phyloP scores from a whole-genome alignment of 2,113 vertebrate genomes.

The Paralichthys olivaceus region DNA sequence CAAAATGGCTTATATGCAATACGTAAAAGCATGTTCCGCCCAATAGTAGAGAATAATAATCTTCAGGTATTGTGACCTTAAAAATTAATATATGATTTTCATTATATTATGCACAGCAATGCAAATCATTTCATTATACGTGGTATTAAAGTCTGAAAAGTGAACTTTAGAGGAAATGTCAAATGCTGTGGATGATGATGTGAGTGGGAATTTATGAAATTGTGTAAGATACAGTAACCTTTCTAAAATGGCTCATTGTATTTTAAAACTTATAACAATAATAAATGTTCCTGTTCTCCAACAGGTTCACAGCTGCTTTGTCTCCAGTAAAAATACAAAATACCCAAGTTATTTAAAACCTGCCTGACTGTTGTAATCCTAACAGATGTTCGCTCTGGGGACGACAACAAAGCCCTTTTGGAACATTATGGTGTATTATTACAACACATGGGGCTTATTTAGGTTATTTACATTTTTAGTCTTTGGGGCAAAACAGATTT shows the following conservation, averaged over 20 bases:
- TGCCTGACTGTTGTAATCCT: neutral
- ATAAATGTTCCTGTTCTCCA: neutral
- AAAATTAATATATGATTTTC: neutral
- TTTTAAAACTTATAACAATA: neutral
- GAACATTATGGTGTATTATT: neutral
- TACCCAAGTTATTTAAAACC: neutral
- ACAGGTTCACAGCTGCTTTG: neutral
- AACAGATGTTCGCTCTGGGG: slow-evolving; percentile 5
- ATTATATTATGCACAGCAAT: neutral
- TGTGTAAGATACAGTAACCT: neutral
- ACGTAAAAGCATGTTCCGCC: neutral
- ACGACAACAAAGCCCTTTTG: slow-evolving; percentile 1
- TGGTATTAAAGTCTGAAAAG: neutral
- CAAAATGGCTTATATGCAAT: neutral
- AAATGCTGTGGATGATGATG: neutral
- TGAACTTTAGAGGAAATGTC: neutral
- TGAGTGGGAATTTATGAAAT: neutral
- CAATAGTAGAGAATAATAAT: neutral
- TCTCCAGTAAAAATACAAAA: neutral
- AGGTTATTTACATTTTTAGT: slow-evolving; percentile 4
- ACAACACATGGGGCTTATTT: neutral
- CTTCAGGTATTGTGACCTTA: too few relatives aligned
- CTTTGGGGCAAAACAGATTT: neutral
- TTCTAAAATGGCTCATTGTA: neutral
- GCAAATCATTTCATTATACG: neutral